Conservation (phyloP, 1,140 invertebrate species). For the Chrysopa pallens region DNA sequence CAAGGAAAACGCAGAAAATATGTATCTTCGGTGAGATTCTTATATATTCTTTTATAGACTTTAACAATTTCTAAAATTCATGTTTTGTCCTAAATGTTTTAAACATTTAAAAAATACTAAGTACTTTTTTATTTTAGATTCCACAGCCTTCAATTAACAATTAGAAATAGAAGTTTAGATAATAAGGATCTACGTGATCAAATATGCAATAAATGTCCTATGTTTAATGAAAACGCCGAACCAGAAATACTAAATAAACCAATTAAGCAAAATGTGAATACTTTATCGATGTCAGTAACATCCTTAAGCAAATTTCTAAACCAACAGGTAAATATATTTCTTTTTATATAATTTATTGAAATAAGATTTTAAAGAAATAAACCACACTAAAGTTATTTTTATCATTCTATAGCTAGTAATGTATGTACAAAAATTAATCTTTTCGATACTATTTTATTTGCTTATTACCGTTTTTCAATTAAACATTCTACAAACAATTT, state of each 20-base stretch:
- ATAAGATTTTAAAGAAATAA: not conserved
- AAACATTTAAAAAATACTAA: not conserved
- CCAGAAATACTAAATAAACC: not conserved
- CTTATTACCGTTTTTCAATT: too few relatives aligned
- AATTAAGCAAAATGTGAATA: not conserved
- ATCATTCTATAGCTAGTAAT: too few relatives aligned
- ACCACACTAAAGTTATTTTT: too few relatives aligned
- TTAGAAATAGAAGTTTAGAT: slow-evolving; percentile 32
- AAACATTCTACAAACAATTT: too few relatives aligned
- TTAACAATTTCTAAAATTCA: too few relatives aligned
- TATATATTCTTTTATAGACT: too few relatives aligned
- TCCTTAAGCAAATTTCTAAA: not conserved
- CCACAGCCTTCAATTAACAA: slow-evolving; percentile 34
- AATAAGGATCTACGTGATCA: slow-evolving; percentile 30
- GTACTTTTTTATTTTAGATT: slow-evolving; percentile 22
- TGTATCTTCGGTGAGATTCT: too few relatives aligned
- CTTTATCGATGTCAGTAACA: not conserved
- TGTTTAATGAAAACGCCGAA: not conserved
- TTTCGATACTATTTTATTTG: too few relatives aligned
- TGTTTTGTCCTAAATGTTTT: too few relatives aligned
- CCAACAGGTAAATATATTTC: not conserved
- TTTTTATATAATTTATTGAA: not conserved
- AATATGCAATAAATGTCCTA: slow-evolving; percentile 17
- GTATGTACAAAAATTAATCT: too few relatives aligned
- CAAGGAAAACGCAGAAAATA: too few relatives aligned